Evolutionary conservation across 2,113 vertebrate species (phyloP).

Genomic region (Aspiorhynchus laticeps): DNA sequence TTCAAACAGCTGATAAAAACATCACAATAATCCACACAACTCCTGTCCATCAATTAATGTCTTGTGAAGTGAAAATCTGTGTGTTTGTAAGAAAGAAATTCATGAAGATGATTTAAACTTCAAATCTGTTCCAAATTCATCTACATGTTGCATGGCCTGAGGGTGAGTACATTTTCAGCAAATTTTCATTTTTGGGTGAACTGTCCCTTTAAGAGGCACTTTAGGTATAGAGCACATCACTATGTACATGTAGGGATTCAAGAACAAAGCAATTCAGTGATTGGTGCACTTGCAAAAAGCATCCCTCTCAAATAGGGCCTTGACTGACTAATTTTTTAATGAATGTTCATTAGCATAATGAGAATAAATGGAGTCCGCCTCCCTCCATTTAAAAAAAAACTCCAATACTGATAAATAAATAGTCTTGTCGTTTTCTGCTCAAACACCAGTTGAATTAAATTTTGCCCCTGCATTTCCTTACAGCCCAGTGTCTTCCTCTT

Average conservation of each 20-base stretch:
- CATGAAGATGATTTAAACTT: neutral
- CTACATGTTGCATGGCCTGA: neutral
- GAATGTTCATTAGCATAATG: conserved; percentile 43
- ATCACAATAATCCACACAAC: no score
- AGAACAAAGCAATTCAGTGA: neutral
- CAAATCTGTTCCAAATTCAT: neutral
- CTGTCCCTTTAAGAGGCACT: conserved; percentile 16
- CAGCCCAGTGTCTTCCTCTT: conserved; percentile 72
- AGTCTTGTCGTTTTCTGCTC: neutral
- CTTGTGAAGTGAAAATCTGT: neutral
- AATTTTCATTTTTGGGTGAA: neutral
- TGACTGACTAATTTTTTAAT: neutral
- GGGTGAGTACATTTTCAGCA: neutral
- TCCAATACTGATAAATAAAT: conserved; percentile 24
- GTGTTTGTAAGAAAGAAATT: neutral
- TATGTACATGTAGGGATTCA: neutral
- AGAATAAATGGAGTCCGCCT: conserved; percentile 34
- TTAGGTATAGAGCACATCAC: neutral
- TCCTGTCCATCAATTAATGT: neutral
- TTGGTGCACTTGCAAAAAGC: neutral
- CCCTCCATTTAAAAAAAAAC: neutral
- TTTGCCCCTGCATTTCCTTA: conserved; percentile 50
- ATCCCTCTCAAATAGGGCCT: neutral
- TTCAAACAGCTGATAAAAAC: neutral
- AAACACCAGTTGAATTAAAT: neutral